Conservation (phyloP, 2,113 vertebrate species). For the Taxidea taxus region DNA sequence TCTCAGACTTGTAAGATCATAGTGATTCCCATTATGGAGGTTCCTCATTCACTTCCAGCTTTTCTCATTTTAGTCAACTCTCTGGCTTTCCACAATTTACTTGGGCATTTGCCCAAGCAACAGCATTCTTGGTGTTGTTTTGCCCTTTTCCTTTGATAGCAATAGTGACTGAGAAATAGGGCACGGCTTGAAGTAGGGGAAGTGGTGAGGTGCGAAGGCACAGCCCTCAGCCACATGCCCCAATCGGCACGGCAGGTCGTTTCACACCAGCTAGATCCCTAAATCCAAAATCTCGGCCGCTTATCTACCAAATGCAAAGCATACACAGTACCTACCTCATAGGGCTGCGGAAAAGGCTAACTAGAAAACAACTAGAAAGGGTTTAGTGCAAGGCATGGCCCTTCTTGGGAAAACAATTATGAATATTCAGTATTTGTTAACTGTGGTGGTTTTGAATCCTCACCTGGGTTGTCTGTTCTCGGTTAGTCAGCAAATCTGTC, state of each 20-base stretch:
- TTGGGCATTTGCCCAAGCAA: background rate
- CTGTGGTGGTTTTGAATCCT: background rate
- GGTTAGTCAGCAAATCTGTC: background rate
- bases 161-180: background rate
- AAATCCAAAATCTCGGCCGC: accelerated
- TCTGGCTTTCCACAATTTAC: background rate
- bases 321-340: background rate
- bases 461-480: background rate
- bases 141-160: background rate
- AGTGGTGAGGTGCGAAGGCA: accelerated
- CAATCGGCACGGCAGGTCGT: background rate
- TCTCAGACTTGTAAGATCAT: background rate
- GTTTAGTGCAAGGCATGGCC: background rate
- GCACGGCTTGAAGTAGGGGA: background rate
- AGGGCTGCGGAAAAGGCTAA: background rate
- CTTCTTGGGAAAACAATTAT: background rate
- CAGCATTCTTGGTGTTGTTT: background rate
- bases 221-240: background rate
- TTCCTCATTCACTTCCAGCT: background rate
- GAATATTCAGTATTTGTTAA: background rate
- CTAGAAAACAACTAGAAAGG: background rate
- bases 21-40: background rate
- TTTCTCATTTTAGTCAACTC: background rate
- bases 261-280: background rate
- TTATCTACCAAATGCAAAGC: background rate